phyloP scores from a whole-genome alignment of 1,140 invertebrate species.

The Leptoteleia sp. region DNA sequence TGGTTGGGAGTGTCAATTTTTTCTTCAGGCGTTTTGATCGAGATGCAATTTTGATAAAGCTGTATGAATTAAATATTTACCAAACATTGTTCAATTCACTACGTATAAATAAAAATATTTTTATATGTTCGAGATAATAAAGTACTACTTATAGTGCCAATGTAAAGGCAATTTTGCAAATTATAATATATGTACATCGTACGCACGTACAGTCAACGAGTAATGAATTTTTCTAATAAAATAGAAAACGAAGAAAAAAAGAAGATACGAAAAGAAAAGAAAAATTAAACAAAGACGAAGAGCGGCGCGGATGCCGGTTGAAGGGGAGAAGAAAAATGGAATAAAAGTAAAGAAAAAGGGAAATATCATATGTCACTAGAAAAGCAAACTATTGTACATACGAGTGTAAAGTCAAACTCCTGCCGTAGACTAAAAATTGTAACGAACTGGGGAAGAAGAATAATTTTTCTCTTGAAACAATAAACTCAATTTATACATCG shows the following conservation, averaged over 20 bases:
- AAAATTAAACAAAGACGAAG: constrained; percentile 5
- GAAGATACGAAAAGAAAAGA: constrained; percentile 1
- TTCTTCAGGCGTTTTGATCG: too few relatives aligned
- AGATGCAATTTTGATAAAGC: not conserved
- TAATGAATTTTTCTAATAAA: constrained; percentile 46
- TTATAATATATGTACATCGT: constrained; percentile 40
- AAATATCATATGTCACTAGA: constrained; percentile 62
- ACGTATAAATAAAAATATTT: constrained; percentile 51
- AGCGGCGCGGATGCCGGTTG: too few relatives aligned
- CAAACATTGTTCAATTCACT: constrained; percentile 35
- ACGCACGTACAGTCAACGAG: constrained; percentile 63
- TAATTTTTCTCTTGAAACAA: constrained; percentile 56
- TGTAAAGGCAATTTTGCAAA: constrained; percentile 49
- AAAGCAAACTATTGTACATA: constrained; percentile 75
- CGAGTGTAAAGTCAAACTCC: constrained; percentile 68
- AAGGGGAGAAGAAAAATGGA: too few relatives aligned
- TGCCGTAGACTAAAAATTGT: constrained; percentile 60
- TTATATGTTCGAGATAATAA: constrained; percentile 45
- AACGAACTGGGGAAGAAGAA: constrained; percentile 48
- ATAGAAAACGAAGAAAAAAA: not conserved
- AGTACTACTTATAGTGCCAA: constrained; percentile 48
- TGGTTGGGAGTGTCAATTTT: too few relatives aligned
- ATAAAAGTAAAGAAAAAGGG: constrained; percentile 42
- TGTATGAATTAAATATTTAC: constrained; percentile 3
- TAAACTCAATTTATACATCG: constrained; percentile 55